Evolutionary conservation across 2,797 vertebrate species (phyloP).

Genomic region (Capromys pilorides): DNA sequence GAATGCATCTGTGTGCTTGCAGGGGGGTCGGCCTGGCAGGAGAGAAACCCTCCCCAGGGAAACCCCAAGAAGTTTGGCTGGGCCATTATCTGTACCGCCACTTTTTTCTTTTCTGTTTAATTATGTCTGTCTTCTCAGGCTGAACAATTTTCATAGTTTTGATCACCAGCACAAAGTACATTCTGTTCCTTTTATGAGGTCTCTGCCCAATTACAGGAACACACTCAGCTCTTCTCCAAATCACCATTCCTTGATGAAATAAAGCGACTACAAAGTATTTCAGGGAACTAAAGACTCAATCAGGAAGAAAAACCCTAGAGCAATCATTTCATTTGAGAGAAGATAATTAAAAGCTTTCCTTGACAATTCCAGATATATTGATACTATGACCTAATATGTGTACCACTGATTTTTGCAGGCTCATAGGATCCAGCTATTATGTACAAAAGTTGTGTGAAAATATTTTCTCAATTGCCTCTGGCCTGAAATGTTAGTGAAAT

Average conservation of each 20-base stretch:
- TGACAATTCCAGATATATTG: not conserved
- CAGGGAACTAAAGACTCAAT: conserved; percentile 39
- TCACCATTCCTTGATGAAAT: conserved; percentile 58
- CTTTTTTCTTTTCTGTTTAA: conserved; percentile 57
- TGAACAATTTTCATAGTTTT: conserved; percentile 76
- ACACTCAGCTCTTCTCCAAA: conserved; percentile 49
- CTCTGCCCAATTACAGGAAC: conserved; percentile 67
- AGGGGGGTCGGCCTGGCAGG: not conserved
- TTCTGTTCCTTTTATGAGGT: conserved; percentile 69
- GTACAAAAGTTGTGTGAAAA: conserved; percentile 6
- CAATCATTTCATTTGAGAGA: not conserved
- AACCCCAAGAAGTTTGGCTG: not conserved
- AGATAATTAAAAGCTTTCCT: not conserved
- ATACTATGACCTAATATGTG: not conserved
- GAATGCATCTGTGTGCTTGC: conserved; percentile 18
- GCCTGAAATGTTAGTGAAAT: conserved; percentile 9
- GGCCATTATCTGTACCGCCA: conserved; percentile 26
- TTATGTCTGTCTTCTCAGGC: conserved; percentile 60
- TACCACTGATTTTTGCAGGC: not conserved
- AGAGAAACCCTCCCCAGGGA: not conserved
- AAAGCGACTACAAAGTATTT: conserved; percentile 48
- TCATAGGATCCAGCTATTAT: not conserved
- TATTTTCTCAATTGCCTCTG: not conserved
- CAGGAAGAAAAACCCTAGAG: not conserved
- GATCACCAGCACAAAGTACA: conserved; percentile 72